Evolutionary conservation across 2,113 vertebrate genomes (phyloP).

Genomic region (Columba livia): DNA sequence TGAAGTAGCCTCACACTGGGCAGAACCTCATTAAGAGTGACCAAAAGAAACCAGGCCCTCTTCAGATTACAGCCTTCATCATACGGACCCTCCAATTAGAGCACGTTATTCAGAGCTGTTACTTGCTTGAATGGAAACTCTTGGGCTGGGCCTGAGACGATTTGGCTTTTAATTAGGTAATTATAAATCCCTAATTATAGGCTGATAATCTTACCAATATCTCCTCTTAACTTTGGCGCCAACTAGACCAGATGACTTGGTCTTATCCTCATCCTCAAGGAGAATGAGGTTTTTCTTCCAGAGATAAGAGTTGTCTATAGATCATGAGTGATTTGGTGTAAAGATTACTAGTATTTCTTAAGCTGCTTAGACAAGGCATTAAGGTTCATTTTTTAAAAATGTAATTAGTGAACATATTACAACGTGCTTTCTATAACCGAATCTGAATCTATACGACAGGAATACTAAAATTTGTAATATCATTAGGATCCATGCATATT

Average conservation of each 20-base stretch:
- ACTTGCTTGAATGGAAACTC: conserved; percentile 52
- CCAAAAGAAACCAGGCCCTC: conserved; percentile 70
- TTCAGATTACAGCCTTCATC: conserved; percentile 65
- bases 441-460: background rate
- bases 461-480: background rate
- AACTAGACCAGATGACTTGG: conserved; percentile 63
- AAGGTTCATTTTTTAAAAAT: background rate
- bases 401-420: background rate
- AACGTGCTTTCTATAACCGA: background rate
- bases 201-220: conserved; percentile 77
- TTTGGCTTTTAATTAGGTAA: conserved; percentile 83
- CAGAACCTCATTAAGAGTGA: conserved; percentile 60
- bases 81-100: conserved; percentile 40
- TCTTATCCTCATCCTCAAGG: conserved; percentile 44
- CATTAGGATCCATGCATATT: background rate
- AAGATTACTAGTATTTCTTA: conserved; percentile 36
- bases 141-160: conserved; percentile 69
- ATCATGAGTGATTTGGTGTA: background rate
- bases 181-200: conserved; percentile 84
- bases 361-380: conserved; percentile 9
- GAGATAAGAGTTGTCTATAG: conserved; percentile 42
- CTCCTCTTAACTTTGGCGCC: conserved; percentile 71
- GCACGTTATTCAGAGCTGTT: background rate
- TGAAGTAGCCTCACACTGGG: conserved; percentile 24
- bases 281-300: conserved; percentile 58